These are phyloP conservation scores for Glareola pratincola DNA, from an alignment of 2,113 vertebrate species.

Conservation along the genomic window DNA sequence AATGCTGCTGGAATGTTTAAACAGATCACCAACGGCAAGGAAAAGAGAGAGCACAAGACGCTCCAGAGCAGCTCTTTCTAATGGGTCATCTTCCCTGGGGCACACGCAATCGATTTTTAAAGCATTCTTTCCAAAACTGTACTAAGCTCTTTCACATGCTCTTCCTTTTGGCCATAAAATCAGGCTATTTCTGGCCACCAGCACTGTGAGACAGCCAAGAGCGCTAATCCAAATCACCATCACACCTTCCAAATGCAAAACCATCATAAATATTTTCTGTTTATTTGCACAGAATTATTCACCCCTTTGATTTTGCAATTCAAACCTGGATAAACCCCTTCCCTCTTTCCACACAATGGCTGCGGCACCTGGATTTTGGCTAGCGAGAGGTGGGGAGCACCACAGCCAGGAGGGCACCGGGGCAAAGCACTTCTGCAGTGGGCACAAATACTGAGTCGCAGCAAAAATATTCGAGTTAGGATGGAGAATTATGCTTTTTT, in stretches of 20 bases:
- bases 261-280: neutral
- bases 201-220: neutral
- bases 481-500: neutral
- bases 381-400: neutral
- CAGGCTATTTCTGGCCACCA: neutral
- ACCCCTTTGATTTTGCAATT: neutral
- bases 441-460: neutral
- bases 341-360: neutral
- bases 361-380: neutral
- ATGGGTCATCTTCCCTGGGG: neutral
- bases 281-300: neutral
- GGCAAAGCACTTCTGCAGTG: neutral
- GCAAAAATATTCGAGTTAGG: neutral
- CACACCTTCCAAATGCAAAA: neutral
- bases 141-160: neutral
- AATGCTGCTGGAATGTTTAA: neutral
- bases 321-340: neutral
- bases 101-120: neutral
- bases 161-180: neutral
- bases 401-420: neutral
- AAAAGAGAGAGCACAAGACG: neutral
- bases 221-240: neutral
- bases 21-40: neutral
- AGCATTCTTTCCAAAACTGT: neutral
- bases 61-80: neutral